Base-by-base conservation (phyloP, 2,888 invertebrate genomes). In the Rhimphoctona megacephalus region DNA sequence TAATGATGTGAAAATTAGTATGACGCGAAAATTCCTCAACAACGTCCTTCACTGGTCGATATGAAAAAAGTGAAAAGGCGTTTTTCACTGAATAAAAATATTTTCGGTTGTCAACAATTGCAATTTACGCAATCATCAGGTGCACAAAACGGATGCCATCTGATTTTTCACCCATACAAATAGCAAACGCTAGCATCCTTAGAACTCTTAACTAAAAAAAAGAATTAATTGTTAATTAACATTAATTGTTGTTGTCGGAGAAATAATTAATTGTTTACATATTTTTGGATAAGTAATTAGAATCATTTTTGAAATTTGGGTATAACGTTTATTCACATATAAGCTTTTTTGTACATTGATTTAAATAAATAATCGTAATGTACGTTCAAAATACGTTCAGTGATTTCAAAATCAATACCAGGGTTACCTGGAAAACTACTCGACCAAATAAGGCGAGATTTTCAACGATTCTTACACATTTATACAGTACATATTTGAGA, bases 291-390 rank as follows among this genome's bases (percentile, higher is more conserved):
- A n/a, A 54, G 14, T 11, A 25, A 25, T 57, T 6, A 25, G 7
- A 4, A 54, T 5, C 25, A 25, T 57, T 7, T 25, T 25, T 57
- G 57, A 57, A 57, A 57, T 57, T 57, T 57, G 57, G 57, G 57
- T 57, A 57, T 30, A 39, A 57, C 57, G 67, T 49, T 78, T 64
- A 25, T 66, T 78, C 57, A 57, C 57, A 57, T 57, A 57, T 57
- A 57, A 57, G 57, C 57, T 57, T 57, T 57, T 57, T 57, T 57
- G 57, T 57, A 57, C 57, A 57, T 57, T 57, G 25, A 57, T 57
- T 57, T 25, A 25, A 57, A 57, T 57, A 57, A 57, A 57, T 57
- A 25, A 57, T 57, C 57, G 57, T 25, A 57, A 57, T 57, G 25
- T 57, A 57, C 57, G 57, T 25, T 57, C 25, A 25, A 57, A 57